phyloP scores from a whole-genome alignment of 2,888 invertebrate genomes.

The Noctua pronuba region DNA sequence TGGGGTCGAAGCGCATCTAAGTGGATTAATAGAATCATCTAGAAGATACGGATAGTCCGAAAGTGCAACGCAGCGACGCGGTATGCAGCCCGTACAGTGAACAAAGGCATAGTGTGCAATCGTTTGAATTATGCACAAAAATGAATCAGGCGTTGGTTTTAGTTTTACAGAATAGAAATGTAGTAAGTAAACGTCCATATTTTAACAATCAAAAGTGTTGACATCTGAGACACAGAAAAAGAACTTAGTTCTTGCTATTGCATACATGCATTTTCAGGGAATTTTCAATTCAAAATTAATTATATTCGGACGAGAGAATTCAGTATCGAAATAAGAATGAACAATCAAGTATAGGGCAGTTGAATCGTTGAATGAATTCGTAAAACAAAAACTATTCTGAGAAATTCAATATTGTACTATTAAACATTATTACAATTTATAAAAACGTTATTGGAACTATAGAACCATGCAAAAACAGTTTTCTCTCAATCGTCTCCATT shows the following conservation, averaged over 20 bases:
- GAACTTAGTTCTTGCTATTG: neutral
- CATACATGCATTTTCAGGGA: neutral
- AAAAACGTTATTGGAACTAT: slow-evolving; percentile 2
- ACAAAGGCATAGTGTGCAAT: slow-evolving; percentile 29
- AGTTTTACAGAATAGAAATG: neutral
- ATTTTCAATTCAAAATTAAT: neutral
- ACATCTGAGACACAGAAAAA: neutral
- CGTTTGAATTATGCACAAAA: neutral
- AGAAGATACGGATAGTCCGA: neutral
- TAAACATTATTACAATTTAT: neutral
- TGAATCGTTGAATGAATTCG: slow-evolving; percentile 21
- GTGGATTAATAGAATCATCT: neutral
- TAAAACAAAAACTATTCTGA: neutral
- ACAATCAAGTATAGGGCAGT: neutral
- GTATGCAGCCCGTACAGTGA: slow-evolving; percentile 13
- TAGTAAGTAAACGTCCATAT: neutral
- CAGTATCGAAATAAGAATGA: neutral
- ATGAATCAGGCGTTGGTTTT: neutral
- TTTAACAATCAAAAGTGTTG: neutral
- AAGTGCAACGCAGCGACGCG: neutral
- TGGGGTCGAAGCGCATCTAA: neutral
- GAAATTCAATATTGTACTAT: neutral
- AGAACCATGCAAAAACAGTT: slow-evolving; percentile 13
- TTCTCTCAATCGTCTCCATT: slow-evolving; percentile 44
- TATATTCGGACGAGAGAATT: neutral